phyloP scores from a whole-genome alignment of 2,113 vertebrate species.

The Prunella fulvescens region DNA sequence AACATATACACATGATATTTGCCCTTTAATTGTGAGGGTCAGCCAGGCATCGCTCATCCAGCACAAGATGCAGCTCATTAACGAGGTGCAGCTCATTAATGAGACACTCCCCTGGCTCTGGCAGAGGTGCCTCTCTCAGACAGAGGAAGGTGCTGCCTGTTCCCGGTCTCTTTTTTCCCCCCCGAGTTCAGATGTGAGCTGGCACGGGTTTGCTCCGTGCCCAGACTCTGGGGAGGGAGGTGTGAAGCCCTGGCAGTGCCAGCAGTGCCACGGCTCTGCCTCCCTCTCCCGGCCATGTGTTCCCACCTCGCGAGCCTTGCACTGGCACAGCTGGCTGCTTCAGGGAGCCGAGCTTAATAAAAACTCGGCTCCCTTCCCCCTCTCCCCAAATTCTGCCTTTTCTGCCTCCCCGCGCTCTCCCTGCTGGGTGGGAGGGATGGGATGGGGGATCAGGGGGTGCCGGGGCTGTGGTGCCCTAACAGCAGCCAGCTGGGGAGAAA shows the following conservation, averaged over 20 bases:
- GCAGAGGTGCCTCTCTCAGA: too few relatives aligned
- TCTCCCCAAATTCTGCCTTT: not conserved
- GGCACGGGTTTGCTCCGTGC: not conserved
- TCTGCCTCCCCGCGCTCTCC: not conserved
- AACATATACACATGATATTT: not conserved
- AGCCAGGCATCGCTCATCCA: too few relatives aligned
- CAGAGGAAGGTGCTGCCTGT: not conserved
- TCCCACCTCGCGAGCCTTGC: conserved; percentile 35
- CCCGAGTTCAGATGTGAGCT: not conserved
- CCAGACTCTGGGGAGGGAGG: not conserved
- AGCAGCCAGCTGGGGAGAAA: not conserved
- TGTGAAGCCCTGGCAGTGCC: not conserved
- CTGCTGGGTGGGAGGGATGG: not conserved
- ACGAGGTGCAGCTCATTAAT: not conserved
- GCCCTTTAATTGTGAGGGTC: not conserved
- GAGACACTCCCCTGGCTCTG: too few relatives aligned
- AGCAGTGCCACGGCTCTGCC: not conserved
- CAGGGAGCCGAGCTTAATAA: not conserved
- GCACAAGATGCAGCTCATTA: not conserved
- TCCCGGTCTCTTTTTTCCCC: not conserved
- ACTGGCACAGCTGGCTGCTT: conserved; percentile 38
- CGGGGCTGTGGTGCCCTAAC: not conserved
- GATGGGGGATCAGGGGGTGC: not conserved
- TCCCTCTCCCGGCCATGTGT: conserved; percentile 35
- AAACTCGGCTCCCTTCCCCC: not conserved